These are phyloP conservation scores for Silurus lanzhouensis DNA, from an alignment of 2,797 vertebrate genomes.

Conservation along the genomic window DNA sequence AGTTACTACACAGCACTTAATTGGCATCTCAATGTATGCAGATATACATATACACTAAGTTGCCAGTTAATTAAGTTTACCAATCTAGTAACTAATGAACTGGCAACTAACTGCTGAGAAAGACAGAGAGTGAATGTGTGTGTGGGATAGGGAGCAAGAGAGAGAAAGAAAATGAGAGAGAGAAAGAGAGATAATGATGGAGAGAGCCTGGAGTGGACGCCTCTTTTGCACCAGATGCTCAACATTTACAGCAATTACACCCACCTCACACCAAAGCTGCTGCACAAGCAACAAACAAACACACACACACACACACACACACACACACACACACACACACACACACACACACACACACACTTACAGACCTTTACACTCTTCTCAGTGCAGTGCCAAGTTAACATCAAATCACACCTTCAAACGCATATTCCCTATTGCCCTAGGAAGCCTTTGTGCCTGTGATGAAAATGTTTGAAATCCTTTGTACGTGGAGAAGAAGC, in stretches of 20 bases:
- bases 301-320: conserved; percentile 4
- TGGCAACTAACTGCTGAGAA: conserved; percentile 10
- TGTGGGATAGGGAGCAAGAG: not conserved
- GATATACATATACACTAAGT: not conserved
- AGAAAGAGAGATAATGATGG: conserved; percentile 19
- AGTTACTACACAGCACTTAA: conserved; percentile 16
- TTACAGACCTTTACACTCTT: conserved; percentile 16
- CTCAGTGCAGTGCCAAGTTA: conserved; percentile 34
- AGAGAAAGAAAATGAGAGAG: not conserved
- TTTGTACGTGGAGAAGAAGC: conserved; percentile 40
- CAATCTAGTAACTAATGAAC: conserved; percentile 24
- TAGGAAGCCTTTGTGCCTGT: conserved; percentile 44
- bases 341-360: conserved; percentile 18
- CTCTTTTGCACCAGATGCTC: conserved; percentile 52
- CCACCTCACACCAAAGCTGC: conserved; percentile 47
- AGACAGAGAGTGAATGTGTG: not conserved
- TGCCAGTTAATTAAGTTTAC: conserved; percentile 24
- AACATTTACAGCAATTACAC: conserved; percentile 54
- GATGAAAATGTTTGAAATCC: conserved; percentile 44
- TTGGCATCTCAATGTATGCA: conserved; percentile 4
- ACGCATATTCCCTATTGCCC: conserved; percentile 29
- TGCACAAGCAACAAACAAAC: conserved; percentile 14
- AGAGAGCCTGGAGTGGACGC: conserved; percentile 38
- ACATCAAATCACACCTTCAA: conserved; percentile 43
- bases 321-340: not conserved